Conservation (phyloP, 2,113 vertebrate species). For the Carettochelys insculpta region DNA sequence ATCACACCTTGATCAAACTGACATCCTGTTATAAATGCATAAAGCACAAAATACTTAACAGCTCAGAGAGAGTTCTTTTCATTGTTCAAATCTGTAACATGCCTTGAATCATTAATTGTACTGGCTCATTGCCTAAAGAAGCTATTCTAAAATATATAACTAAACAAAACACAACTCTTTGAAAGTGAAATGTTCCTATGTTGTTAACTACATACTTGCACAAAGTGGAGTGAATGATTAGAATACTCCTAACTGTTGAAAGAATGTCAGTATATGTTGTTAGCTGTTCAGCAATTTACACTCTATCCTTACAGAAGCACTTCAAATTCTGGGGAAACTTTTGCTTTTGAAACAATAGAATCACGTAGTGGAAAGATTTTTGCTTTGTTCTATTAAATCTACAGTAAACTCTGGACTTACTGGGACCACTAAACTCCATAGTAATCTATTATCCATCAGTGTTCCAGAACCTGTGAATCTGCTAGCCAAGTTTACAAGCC, state of each 20-base stretch:
- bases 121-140: background rate
- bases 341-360: background rate
- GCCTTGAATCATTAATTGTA: background rate
- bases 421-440: slow-evolving; percentile 7
- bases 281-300: background rate
- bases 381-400: slow-evolving; percentile 34
- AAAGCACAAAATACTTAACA: background rate
- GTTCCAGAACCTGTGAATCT: background rate
- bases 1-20: background rate
- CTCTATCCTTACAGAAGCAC: background rate
- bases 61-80: background rate
- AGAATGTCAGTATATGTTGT: background rate
- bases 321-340: background rate
- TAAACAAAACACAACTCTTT: background rate
- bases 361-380: background rate
- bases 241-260: background rate
- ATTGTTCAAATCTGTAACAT: background rate
- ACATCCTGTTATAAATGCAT: background rate
- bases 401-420: background rate
- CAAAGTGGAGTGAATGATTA: background rate
- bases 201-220: background rate
- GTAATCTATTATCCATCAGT: background rate
- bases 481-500: slow-evolving; percentile 20
- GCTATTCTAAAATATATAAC: background rate
- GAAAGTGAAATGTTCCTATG: too few relatives aligned